Evolutionary conservation across 2,113 vertebrate genomes (phyloP).

Genomic region (Megaceryle maxima): DNA sequence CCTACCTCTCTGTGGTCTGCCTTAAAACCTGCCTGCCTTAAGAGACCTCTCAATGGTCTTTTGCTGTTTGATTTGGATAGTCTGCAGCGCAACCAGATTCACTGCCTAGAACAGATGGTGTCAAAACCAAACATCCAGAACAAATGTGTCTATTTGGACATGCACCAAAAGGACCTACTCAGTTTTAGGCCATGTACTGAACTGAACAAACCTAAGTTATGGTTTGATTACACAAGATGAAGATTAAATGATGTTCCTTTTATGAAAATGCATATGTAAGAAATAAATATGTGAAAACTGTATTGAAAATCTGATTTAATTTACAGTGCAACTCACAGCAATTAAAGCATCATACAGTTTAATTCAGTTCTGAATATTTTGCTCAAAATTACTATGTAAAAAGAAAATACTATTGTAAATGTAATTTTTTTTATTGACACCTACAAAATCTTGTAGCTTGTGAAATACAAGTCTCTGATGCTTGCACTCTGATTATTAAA

Average conservation of each 20-base stretch:
- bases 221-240: not conserved
- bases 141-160: fast-evolving
- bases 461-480: not conserved
- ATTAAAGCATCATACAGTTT: not conserved
- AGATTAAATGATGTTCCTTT: not conserved
- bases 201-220: not conserved
- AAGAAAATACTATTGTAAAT: not conserved
- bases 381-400: not conserved
- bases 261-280: not conserved
- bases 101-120: not conserved
- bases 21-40: not conserved
- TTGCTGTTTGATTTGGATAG: fast-evolving
- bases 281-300: not conserved
- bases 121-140: not conserved
- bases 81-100: not conserved
- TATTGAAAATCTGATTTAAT: not conserved
- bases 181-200: not conserved
- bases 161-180: not conserved
- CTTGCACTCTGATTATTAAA: not conserved
- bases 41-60: not conserved
- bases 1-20: no score
- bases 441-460: not conserved
- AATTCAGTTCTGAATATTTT: not conserved
- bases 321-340: not conserved
- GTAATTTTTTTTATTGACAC: not conserved